These are phyloP conservation scores for Loripinus fragilis DNA, from an alignment of 2,888 invertebrate genomes.

Conservation along the genomic window DNA sequence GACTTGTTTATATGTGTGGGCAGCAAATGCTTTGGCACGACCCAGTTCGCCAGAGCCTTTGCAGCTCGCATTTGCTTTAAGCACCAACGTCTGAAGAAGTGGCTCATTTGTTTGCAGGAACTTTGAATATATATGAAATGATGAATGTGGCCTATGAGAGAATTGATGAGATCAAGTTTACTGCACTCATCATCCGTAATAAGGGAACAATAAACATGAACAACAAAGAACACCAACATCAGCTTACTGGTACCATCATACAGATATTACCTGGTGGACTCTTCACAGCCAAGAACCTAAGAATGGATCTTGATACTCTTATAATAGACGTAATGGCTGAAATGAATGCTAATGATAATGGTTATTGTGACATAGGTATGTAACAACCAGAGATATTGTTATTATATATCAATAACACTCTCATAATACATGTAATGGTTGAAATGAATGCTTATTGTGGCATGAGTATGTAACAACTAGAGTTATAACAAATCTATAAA, in stretches of 20 bases:
- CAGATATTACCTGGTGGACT: slow-evolving; percentile 71
- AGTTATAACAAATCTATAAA: too few species aligned
- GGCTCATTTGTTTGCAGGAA: too few species aligned
- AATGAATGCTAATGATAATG: slow-evolving; percentile 61
- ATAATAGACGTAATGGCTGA: slow-evolving; percentile 70
- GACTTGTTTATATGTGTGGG: too few species aligned
- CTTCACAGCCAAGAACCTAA: slow-evolving; percentile 61
- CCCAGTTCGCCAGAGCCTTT: too few species aligned
- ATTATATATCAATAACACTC: too few species aligned
- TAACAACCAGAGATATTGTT: too few species aligned
- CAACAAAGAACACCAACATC: slow-evolving; percentile 59
- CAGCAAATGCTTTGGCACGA: too few species aligned
- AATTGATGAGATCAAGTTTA: slow-evolving; percentile 65
- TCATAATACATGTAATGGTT: too few species aligned
- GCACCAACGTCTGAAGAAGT: too few species aligned
- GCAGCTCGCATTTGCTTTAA: too few species aligned
- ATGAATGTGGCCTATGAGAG: slow-evolving; percentile 60
- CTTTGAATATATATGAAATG: slow-evolving; percentile 67
- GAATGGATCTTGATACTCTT: slow-evolving; percentile 56
- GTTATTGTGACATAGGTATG: slow-evolving; percentile 58
- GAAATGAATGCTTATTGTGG: too few species aligned
- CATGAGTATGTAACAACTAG: too few species aligned
- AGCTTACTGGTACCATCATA: slow-evolving; percentile 42
- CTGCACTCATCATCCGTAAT: slow-evolving; percentile 68
- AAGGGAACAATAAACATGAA: slow-evolving; percentile 65